Percentiles rank a stretch among this genome's conserved stretches.
These are phyloP conservation scores for Orthonychiurus folsomi DNA, from an alignment of 2,888 invertebrate species.

Conservation along the genomic window DNA sequence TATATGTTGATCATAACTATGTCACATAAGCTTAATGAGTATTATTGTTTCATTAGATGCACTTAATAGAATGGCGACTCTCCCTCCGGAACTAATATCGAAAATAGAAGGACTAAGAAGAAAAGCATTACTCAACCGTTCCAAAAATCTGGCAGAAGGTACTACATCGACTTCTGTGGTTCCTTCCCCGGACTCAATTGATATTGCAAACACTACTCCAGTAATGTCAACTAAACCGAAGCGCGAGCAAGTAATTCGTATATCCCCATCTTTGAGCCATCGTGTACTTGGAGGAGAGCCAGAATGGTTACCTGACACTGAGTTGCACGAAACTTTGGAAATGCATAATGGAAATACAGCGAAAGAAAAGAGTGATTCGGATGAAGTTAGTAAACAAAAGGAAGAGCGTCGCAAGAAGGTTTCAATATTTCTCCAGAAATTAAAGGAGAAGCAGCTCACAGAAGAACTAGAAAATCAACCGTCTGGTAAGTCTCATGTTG, in stretches of 20 bases:
- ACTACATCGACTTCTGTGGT: neutral
- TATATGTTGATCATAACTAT: neutral
- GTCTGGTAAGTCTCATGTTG: too few species aligned
- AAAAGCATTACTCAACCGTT: neutral
- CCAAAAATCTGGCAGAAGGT: neutral
- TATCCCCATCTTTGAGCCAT: neutral
- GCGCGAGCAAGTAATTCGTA: neutral
- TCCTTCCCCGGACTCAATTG: neutral
- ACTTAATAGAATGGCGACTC: constrained; percentile 7
- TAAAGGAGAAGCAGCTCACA: constrained; percentile 30
- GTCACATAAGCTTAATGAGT: neutral
- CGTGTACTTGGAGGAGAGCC: neutral
- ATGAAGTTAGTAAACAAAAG: constrained; percentile 17
- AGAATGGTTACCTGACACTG: neutral
- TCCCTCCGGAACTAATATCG: constrained; percentile 3
- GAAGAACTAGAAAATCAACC: too few species aligned
- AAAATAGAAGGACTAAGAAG: constrained; percentile 7
- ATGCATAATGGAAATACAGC: neutral
- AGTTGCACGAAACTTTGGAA: neutral
- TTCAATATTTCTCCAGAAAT: constrained; percentile 33
- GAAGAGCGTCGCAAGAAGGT: constrained; percentile 35
- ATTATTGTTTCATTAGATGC: constrained; percentile 11
- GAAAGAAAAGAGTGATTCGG: neutral
- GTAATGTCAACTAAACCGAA: neutral
- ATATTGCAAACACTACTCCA: neutral